Conservation (phyloP, 2,888 invertebrate species). For the Pristionchus mayeri region DNA sequence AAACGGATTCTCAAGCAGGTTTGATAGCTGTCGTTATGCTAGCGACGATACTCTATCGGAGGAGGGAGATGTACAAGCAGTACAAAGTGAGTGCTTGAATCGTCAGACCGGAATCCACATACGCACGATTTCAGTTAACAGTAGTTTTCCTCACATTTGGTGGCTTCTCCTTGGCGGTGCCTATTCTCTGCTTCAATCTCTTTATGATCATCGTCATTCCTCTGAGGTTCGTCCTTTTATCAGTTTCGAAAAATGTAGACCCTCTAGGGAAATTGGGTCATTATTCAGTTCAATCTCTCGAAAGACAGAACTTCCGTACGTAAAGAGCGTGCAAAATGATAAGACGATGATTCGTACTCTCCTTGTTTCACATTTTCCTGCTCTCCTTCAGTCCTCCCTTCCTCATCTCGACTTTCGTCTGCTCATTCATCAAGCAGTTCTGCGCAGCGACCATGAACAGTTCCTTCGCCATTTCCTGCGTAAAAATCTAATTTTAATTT, state of each 20-base stretch:
- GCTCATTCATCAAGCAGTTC: slow-evolving; percentile 46
- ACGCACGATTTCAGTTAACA: background rate
- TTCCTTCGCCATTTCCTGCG: slow-evolving; percentile 29
- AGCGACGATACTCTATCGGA: background rate
- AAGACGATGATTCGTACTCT: too few relatives aligned
- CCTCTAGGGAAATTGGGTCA: too few relatives aligned
- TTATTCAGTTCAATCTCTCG: too few relatives aligned
- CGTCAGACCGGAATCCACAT: background rate
- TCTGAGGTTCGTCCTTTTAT: background rate
- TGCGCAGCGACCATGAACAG: slow-evolving; percentile 48
- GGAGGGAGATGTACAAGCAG: slow-evolving; percentile 21
- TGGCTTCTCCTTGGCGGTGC: slow-evolving; percentile 41
- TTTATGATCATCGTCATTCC: slow-evolving; percentile 49
- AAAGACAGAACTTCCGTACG: too few relatives aligned
- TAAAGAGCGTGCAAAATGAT: too few relatives aligned
- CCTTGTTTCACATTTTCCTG: background rate
- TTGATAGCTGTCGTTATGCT: slow-evolving; percentile 23
- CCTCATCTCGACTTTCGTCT: slow-evolving; percentile 37
- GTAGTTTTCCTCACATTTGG: slow-evolving; percentile 46
- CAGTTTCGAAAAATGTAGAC: too few relatives aligned
- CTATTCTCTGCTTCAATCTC: slow-evolving; percentile 39
- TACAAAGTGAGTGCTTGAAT: background rate
- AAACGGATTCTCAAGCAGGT: too few relatives aligned
- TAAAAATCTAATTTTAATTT: background rate
- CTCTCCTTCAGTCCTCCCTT: background rate